Evolutionary conservation across 2,797 vertebrate species (phyloP).

Genomic region (Austrolebias charrua): DNA sequence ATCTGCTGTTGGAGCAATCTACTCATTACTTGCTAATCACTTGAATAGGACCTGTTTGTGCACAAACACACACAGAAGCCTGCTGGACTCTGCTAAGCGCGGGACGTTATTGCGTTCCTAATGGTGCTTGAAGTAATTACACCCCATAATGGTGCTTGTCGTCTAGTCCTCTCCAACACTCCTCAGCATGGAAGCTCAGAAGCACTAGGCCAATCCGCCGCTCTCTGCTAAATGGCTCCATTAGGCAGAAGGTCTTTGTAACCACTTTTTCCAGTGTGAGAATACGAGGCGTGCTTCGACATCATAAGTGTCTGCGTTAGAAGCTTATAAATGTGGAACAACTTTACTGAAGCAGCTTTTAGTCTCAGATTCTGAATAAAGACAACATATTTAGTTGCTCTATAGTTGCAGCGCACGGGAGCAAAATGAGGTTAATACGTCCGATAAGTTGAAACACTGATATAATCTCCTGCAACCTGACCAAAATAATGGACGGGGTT

Average conservation of each 20-base stretch:
- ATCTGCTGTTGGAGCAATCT: constrained; percentile 54
- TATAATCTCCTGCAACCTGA: not conserved
- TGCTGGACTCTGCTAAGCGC: constrained; percentile 63
- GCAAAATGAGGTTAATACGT: not conserved
- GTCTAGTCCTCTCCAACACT: constrained; percentile 70
- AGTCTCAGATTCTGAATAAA: not conserved
- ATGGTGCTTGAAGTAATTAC: constrained; percentile 86
- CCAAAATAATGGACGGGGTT: no score
- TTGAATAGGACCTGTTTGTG: constrained; percentile 56
- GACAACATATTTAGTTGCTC: not conserved
- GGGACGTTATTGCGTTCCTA: constrained; percentile 79
- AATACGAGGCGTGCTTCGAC: constrained; percentile 66
- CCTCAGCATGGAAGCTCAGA: constrained; percentile 68
- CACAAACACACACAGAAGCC: constrained; percentile 31
- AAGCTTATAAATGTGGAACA: not conserved
- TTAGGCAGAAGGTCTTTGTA: constrained; percentile 77
- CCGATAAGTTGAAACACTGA: not conserved
- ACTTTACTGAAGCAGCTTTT: not conserved
- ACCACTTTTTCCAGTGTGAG: constrained; percentile 49
- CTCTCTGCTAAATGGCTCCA: constrained; percentile 77
- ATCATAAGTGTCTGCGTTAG: constrained; percentile 64
- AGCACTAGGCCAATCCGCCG: constrained; percentile 54
- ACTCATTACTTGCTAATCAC: constrained; percentile 69
- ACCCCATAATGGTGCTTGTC: constrained; percentile 77
- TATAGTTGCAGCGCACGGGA: not conserved